Evolutionary conservation across 2,797 vertebrate species (phyloP).

Genomic region (Eupleurogrammus muticus): DNA sequence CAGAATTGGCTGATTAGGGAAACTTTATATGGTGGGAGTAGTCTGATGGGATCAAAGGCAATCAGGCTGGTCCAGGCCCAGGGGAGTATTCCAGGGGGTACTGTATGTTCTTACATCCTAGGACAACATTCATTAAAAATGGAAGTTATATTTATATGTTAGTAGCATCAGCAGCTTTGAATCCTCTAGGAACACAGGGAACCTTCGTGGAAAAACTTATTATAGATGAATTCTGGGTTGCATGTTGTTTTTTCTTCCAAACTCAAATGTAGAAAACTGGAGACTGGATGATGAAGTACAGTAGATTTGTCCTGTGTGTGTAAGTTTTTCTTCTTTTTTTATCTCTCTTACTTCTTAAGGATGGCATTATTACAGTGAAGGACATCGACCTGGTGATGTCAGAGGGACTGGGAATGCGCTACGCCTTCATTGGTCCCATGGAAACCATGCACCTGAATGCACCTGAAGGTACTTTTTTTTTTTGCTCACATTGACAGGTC

Average conservation of each 20-base stretch:
- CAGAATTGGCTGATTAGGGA: conserved; percentile 71
- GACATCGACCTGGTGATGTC: conserved; percentile 98
- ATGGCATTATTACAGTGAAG: conserved; percentile 90
- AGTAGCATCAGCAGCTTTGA: not conserved
- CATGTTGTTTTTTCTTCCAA: too few relatives aligned
- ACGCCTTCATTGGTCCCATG: conserved; percentile 96
- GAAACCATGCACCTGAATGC: conserved; percentile 99
- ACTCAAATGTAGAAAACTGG: too few relatives aligned
- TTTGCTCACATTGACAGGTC: not conserved
- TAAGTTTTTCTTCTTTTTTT: conserved; percentile 10
- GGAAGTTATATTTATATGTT: not conserved
- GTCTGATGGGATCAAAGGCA: conserved; percentile 61
- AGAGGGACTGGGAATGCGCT: conserved; percentile 96
- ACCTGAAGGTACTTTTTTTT: conserved; percentile 85
- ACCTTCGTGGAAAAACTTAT: not conserved
- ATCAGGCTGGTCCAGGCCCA: conserved; percentile 28
- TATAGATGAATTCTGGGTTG: not conserved
- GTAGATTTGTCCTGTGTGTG: not conserved
- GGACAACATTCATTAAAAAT: not conserved
- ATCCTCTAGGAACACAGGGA: not conserved
- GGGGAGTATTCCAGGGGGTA: conserved; percentile 1
- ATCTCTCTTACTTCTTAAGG: conserved; percentile 78
- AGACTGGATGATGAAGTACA: too few relatives aligned
- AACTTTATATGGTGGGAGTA: conserved; percentile 74
- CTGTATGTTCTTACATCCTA: not conserved